phyloP scores from a whole-genome alignment of 2,888 invertebrate species.

The Ditylenchus weischeri region DNA sequence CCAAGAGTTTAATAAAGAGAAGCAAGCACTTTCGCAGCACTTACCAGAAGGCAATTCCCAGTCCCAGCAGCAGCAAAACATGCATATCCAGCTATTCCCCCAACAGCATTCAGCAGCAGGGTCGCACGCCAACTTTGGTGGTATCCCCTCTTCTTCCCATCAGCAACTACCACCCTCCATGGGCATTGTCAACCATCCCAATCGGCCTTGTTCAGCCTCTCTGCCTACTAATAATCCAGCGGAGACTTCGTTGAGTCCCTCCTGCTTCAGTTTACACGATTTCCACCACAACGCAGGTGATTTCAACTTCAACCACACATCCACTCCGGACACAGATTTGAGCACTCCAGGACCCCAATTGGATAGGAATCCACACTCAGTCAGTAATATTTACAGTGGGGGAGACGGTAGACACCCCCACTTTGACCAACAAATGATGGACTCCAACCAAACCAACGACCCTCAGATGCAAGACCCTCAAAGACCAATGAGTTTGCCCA shows the following conservation, averaged over 20 bases:
- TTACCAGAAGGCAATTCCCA: not conserved
- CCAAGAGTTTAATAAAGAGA: not conserved
- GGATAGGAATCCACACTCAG: constrained; percentile 4
- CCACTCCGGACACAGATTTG: constrained; percentile 9
- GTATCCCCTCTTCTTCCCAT: too few species aligned
- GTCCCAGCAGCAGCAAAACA: not conserved
- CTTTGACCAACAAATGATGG: not conserved
- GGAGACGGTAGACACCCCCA: not conserved
- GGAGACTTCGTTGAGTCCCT: constrained; percentile 1
- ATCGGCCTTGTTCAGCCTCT: constrained; percentile 10
- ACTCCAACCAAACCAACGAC: constrained; percentile 1
- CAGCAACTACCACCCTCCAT: not conserved
- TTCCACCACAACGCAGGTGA: constrained; percentile 4
- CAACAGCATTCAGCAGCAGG: not conserved
- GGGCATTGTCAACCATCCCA: not conserved
- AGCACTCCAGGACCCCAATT: constrained; percentile 9
- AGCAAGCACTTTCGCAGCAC: constrained; percentile 1
- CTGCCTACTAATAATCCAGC: not conserved
- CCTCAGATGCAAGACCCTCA: constrained; percentile 21
- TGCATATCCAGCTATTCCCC: not conserved
- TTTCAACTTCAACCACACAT: not conserved
- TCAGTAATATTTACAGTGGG: constrained; percentile 1
- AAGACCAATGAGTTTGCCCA: constrained; percentile 37
- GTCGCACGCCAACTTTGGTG: not conserved
- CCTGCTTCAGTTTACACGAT: constrained; percentile 9